Conservation (phyloP, 1,140 invertebrate genomes). For the Lineus longissimus region DNA sequence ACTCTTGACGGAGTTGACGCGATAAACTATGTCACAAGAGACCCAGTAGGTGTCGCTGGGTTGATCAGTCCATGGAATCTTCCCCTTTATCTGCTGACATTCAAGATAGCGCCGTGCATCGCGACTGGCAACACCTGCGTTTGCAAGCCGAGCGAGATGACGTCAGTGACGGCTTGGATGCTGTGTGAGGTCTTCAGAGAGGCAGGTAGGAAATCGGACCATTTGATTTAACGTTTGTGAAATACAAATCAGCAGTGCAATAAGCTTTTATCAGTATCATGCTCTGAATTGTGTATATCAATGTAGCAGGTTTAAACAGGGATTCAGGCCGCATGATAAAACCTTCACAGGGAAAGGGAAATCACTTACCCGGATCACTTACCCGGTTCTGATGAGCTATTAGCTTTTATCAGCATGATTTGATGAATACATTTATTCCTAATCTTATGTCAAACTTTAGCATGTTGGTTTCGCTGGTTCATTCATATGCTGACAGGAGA, state of each 20-base stretch:
- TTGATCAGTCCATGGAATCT: constrained; percentile 64
- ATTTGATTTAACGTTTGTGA: no score
- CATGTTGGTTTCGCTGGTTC: no score
- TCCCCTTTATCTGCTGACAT: constrained; percentile 61
- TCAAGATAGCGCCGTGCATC: constrained; percentile 62
- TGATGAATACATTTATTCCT: no score
- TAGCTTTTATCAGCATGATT: no score
- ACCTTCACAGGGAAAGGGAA: no score
- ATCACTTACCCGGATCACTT: no score
- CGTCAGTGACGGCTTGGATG: constrained; percentile 60
- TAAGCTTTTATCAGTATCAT: background rate
- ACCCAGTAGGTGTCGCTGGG: constrained; percentile 60
- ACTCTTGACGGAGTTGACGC: constrained; percentile 48
- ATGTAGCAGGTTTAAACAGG: no score
- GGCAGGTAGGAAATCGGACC: constrained; percentile 50
- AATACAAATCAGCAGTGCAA: background rate
- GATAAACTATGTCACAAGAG: constrained; percentile 58
- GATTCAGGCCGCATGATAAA: no score
- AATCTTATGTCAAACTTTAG: no score
- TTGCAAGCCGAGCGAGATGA: constrained; percentile 63
- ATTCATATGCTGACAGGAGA: no score
- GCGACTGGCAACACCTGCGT: constrained; percentile 62
- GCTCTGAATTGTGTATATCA: background rate
- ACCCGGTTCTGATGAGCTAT: no score
- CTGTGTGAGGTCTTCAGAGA: constrained; percentile 57